A percentile compares a stretch with the other conserved stretches of the same genome.
These are phyloP conservation scores for Gonatopus flavifemur DNA, from an alignment of 1,140 invertebrate species.

Conservation along the genomic window DNA sequence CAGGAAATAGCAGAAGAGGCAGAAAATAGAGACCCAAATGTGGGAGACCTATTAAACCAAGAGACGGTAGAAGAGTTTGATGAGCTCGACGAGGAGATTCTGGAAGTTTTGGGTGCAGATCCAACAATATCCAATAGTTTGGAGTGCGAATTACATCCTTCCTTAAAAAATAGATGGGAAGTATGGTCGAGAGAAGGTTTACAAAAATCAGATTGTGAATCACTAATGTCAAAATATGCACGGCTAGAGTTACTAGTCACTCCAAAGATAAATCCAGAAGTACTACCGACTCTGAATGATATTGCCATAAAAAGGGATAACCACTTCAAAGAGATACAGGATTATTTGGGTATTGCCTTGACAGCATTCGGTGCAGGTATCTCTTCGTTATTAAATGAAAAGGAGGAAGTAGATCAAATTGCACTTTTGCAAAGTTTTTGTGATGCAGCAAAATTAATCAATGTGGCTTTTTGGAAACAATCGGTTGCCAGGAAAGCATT, in stretches of 20 bases:
- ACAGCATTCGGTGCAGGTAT: background rate
- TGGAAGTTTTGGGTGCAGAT: too few species aligned
- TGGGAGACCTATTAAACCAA: too few species aligned
- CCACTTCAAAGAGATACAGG: conserved; percentile 1
- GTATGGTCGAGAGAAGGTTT: background rate
- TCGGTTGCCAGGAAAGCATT: conserved; percentile 10
- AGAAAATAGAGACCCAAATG: too few species aligned
- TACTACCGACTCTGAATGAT: background rate
- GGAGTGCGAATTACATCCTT: too few species aligned
- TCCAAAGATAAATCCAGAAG: conserved; percentile 4
- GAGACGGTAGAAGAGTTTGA: too few species aligned
- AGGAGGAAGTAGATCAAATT: background rate
- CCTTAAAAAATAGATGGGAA: too few species aligned
- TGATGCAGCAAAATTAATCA: conserved; percentile 1
- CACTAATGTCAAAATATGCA: background rate
- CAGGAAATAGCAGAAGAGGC: too few species aligned
- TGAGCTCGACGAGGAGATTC: too few species aligned
- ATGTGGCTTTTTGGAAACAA: background rate
- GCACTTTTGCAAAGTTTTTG: background rate
- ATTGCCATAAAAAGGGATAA: background rate
- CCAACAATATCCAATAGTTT: too few species aligned
- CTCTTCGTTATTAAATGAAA: background rate
- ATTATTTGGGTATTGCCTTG: background rate
- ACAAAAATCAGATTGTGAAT: background rate
- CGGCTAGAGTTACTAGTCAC: background rate